phyloP scores from a whole-genome alignment of 2,888 invertebrate genomes.

The Agriopis aurantiaria region DNA sequence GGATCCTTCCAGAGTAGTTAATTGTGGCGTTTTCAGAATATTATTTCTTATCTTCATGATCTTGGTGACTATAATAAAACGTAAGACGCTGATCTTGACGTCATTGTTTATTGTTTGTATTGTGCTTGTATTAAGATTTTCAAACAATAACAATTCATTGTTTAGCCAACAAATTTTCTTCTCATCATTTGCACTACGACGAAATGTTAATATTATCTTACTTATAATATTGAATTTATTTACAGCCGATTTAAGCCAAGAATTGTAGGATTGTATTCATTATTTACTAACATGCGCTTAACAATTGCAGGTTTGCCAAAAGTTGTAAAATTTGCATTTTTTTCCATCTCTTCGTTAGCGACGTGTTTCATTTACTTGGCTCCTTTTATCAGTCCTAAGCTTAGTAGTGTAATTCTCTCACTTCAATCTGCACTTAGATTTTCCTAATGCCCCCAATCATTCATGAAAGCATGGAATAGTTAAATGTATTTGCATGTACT shows the following conservation, averaged over 20 bases:
- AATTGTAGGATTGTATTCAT: constrained; percentile 53
- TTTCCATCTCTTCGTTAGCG: constrained; percentile 74
- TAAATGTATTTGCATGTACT: constrained; percentile 2
- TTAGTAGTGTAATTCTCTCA: constrained; percentile 49
- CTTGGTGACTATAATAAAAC: too few relatives aligned
- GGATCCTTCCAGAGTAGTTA: too few relatives aligned
- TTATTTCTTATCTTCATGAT: too few relatives aligned
- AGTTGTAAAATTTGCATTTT: constrained; percentile 85
- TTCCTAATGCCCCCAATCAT: constrained; percentile 46
- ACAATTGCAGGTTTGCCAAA: constrained; percentile 86
- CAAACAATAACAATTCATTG: too few relatives aligned
- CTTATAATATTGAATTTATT: constrained; percentile 50
- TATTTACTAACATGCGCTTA: constrained; percentile 68
- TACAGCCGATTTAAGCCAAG: constrained; percentile 60
- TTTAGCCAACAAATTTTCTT: constrained; percentile 19
- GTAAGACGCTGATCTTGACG: too few relatives aligned
- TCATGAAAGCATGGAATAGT: constrained; percentile 12
- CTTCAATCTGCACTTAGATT: constrained; percentile 40
- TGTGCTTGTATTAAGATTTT: too few relatives aligned
- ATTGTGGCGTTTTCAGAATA: too few relatives aligned
- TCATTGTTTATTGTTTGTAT: too few relatives aligned
- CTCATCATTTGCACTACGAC: neutral
- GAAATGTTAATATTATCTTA: neutral
- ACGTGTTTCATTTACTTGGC: constrained; percentile 64
- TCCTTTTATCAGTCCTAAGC: constrained; percentile 59